A percentile compares a stretch with the other conserved stretches of the same genome.
Evolutionary conservation across 2,888 invertebrate species (phyloP).

Genomic region (Eristalinus sepulchralis): DNA sequence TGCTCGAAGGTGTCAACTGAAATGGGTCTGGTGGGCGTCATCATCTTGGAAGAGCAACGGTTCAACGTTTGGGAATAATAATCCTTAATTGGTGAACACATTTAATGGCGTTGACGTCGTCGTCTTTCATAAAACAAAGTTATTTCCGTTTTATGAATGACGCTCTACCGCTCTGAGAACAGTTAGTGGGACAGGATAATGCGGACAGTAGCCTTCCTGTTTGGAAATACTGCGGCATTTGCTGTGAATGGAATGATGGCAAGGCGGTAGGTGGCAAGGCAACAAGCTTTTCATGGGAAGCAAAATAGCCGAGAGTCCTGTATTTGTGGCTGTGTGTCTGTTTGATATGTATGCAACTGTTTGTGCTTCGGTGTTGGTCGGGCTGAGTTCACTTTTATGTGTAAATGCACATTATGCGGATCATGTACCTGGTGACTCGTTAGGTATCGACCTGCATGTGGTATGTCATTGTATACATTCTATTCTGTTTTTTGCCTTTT

Average conservation of each 20-base stretch:
- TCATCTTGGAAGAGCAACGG: slow-evolving; percentile 34
- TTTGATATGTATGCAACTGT: neutral
- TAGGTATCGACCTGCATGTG: slow-evolving; percentile 67
- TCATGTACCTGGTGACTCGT: slow-evolving; percentile 68
- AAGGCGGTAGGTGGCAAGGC: slow-evolving; percentile 23
- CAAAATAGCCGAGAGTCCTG: slow-evolving; percentile 21
- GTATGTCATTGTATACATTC: slow-evolving; percentile 23
- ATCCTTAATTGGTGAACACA: slow-evolving; percentile 69
- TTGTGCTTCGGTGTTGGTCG: neutral
- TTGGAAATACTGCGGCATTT: slow-evolving; percentile 68
- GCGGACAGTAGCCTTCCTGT: slow-evolving; percentile 68
- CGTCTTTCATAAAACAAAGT: slow-evolving; percentile 62
- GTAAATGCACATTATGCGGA: slow-evolving; percentile 70
- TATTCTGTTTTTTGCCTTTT: neutral
- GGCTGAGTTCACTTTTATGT: slow-evolving; percentile 46
- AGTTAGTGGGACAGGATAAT: slow-evolving; percentile 70
- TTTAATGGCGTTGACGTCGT: slow-evolving; percentile 50
- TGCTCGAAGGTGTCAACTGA: neutral
- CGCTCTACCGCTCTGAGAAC: slow-evolving; percentile 41
- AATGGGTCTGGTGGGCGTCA: slow-evolving; percentile 51
- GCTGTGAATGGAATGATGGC: slow-evolving; percentile 44
- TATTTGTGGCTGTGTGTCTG: neutral
- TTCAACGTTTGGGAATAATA: slow-evolving; percentile 69
- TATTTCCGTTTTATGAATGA: slow-evolving; percentile 70
- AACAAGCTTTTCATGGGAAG: slow-evolving; percentile 32